Percentiles rank a stretch among this genome's conserved stretches.
Conservation (phyloP, 1,140 invertebrate species). For the Leucophenga varia region DNA sequence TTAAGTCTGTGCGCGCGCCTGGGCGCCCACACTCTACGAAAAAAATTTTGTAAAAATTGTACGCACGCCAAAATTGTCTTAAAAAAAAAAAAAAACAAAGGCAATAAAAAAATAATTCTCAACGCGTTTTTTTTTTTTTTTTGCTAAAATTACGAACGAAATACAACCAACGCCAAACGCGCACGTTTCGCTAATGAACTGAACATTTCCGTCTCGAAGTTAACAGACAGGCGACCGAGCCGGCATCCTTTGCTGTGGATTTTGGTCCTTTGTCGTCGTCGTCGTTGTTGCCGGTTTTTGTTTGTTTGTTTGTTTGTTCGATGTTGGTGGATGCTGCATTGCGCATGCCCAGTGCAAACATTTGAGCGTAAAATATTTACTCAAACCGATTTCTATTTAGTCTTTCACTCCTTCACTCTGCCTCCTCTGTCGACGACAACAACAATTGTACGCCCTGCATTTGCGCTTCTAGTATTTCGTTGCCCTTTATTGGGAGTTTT, state of each 20-base stretch:
- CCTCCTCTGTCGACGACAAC: neutral
- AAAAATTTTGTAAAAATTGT: no score
- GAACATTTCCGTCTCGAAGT: constrained; percentile 45
- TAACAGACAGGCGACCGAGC: constrained; percentile 28
- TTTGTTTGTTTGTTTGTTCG: no score
- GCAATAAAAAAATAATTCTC: neutral
- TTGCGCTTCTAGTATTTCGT: no score
- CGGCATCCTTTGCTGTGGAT: constrained; percentile 50
- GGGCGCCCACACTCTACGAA: constrained; percentile 29
- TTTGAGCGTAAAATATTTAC: constrained; percentile 42
- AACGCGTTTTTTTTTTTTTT: neutral
- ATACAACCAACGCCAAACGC: constrained; percentile 46
- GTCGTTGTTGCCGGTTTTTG: constrained; percentile 12
- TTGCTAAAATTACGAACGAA: no score
- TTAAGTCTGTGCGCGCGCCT: constrained; percentile 36
- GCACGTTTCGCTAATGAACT: constrained; percentile 53
- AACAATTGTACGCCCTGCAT: no score
- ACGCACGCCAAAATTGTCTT: constrained; percentile 12
- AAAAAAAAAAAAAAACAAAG: constrained; percentile 1
- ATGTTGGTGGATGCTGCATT: constrained; percentile 36
- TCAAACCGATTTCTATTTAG: no score
- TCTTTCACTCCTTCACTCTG: constrained; percentile 1
- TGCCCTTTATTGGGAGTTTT: no score
- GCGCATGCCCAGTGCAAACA: constrained; percentile 46
- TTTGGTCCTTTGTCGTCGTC: constrained; percentile 12